Evolutionary conservation across 1,140 invertebrate species (phyloP), one percentile per base, ranked within the genome.

Genomic region (Drosophila ananassae): DNA sequence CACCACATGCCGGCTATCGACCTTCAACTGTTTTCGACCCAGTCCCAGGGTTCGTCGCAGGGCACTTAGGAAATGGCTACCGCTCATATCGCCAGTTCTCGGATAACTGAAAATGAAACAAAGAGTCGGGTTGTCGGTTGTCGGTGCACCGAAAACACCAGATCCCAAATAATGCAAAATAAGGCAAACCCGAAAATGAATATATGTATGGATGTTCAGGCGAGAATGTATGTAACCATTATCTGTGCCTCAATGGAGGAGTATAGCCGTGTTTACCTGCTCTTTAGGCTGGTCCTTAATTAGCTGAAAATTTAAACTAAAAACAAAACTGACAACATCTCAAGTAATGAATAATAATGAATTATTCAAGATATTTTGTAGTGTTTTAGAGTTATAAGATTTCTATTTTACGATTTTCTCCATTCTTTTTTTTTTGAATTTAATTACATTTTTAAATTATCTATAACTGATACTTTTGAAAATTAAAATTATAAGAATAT

Each of bases 1-100:
- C 12, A 97, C 81, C 44, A 95, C 93, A 79, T 93, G 92, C 2
- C 90, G 91, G 5, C 67, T 71, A 37, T 83, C 87, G 22, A 90
- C 73, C 39, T 58, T 67, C 25, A 89, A 34, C 32, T 81, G 76
- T 1, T 37, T 56, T 2, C 85, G 59, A 8, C 90, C 82, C 53
- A 61, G 28, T 22, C 90, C 85, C 22, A 90, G 32, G 1, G 77
- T 58, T 22, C 85, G 74, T 21, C 60, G 59, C 46, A 89, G 32
- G 13, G 85, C 77, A 25, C 59, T 60, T 17, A 81, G 32, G 55
- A 90, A 24, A 59, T 80, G 81, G 28, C 51, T 62, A 37, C 83
- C 68, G 51, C 66, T 64, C 84, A 87, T 87, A 34, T 72, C 71
- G 71, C 39, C 52, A 52, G 71, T 61, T 75, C 56, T 53, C 56